Evolutionary conservation across 2,113 vertebrate genomes (phyloP).

Genomic region (Rhabdomys dilectus): DNA sequence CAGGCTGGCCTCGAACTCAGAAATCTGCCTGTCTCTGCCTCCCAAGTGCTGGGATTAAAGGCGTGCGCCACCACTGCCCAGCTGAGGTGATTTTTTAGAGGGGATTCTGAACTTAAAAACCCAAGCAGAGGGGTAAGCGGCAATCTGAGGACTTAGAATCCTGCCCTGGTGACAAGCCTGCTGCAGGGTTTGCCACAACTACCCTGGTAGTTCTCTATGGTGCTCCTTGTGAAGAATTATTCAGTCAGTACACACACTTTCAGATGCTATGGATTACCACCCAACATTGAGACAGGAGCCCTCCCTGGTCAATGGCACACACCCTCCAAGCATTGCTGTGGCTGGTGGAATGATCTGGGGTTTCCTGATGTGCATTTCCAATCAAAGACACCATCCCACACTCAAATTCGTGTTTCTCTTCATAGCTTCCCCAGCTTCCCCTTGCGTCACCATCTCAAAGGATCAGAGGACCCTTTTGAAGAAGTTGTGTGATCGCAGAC

Average conservation of each 20-base stretch:
- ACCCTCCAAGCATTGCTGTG: background rate
- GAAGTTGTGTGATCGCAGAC: background rate
- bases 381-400: background rate
- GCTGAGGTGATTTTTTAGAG: background rate
- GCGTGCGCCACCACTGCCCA: no score
- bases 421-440: background rate
- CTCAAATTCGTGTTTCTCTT: background rate
- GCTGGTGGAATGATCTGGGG: background rate
- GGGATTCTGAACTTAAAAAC: background rate
- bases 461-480: background rate
- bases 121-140: background rate
- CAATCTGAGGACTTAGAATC: background rate
- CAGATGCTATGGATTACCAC: accelerated
- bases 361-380: background rate
- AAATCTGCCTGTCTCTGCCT: no score
- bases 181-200: no score
- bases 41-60: no score
- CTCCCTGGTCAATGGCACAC: accelerated
- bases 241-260: accelerated
- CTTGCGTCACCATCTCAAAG: background rate
- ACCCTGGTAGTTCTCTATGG: accelerated
- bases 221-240: background rate
- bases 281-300: background rate
- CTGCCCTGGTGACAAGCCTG: background rate
- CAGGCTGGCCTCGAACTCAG: no score